phyloP scores from a whole-genome alignment of 2,797 vertebrate genomes.

The Choloepus didactylus region DNA sequence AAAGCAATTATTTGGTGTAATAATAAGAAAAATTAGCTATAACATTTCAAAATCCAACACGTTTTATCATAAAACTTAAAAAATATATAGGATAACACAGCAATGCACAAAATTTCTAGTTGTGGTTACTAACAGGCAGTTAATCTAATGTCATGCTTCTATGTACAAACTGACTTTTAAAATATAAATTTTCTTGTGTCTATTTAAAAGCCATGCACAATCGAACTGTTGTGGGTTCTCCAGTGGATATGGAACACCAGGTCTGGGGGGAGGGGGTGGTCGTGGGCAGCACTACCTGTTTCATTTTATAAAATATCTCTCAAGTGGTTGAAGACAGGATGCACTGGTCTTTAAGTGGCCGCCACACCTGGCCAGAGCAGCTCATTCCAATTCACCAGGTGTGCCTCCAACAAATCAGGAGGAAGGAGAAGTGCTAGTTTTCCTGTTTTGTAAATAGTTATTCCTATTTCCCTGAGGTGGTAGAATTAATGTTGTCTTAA shows the following conservation, averaged over 20 bases:
- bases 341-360: conserved; percentile 68
- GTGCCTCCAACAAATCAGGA: conserved; percentile 76
- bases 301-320: conserved; percentile 24
- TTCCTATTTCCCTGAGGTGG: conserved; percentile 53
- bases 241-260: conserved; percentile 6
- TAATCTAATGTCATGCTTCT: conserved; percentile 54
- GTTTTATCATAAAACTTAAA: conserved; percentile 2
- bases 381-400: conserved; percentile 76
- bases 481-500: conserved; percentile 42
- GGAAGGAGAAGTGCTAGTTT: conserved; percentile 77
- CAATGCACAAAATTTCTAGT: conserved; percentile 72
- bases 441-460: conserved; percentile 61
- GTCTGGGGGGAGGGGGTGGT: background rate
- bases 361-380: conserved; percentile 75
- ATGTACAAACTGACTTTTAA: background rate
- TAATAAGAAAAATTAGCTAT: conserved; percentile 35
- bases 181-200: background rate
- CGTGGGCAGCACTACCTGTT: background rate
- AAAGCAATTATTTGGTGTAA: background rate
- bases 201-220: conserved; percentile 76
- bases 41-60: conserved; percentile 20
- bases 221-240: conserved; percentile 58
- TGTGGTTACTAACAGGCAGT: conserved; percentile 21
- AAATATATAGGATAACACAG: conserved; percentile 73
- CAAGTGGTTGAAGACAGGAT: conserved; percentile 55